Evolutionary conservation across 1,140 invertebrate genomes (phyloP).

Genomic region (Dufourea novaeangliae): DNA sequence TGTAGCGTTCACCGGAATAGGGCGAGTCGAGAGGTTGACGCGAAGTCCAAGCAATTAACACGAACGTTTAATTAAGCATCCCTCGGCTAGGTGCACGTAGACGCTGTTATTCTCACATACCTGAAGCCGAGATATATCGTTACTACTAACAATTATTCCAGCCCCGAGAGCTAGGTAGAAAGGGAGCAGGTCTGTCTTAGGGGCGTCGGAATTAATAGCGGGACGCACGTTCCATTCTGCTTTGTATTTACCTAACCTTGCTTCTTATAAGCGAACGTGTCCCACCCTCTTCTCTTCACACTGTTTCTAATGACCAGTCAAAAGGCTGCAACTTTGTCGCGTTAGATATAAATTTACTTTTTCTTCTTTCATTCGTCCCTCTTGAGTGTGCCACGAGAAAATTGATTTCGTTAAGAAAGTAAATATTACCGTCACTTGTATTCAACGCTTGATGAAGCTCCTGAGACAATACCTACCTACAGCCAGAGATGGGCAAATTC

Average conservation of each 20-base stretch:
- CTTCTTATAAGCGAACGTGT: conserved; percentile 42
- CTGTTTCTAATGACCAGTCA: not conserved
- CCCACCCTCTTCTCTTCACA: not conserved
- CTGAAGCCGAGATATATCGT: conserved; percentile 74
- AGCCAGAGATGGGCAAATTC: too few relatives aligned
- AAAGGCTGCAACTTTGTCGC: not conserved
- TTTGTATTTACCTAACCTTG: conserved; percentile 37
- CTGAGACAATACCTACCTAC: too few relatives aligned
- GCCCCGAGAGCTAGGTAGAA: conserved; percentile 38
- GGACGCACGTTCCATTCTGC: conserved; percentile 32
- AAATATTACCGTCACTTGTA: too few relatives aligned
- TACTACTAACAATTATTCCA: conserved; percentile 76
- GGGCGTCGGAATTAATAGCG: conserved; percentile 52
- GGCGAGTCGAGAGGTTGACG: conserved; percentile 68
- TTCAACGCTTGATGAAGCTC: too few relatives aligned
- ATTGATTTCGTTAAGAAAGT: too few relatives aligned
- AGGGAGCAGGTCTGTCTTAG: conserved; percentile 66
- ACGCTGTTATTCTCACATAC: conserved; percentile 77
- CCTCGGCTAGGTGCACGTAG: conserved; percentile 64
- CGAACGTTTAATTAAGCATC: conserved; percentile 78
- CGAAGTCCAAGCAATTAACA: conserved; percentile 77
- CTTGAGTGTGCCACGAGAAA: too few relatives aligned
- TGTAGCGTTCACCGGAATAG: conserved; percentile 52
- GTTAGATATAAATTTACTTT: not conserved
- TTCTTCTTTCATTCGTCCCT: too few relatives aligned